phyloP scores from a whole-genome alignment of 2,888 invertebrate genomes.

The Drosophila nigritarsus region DNA sequence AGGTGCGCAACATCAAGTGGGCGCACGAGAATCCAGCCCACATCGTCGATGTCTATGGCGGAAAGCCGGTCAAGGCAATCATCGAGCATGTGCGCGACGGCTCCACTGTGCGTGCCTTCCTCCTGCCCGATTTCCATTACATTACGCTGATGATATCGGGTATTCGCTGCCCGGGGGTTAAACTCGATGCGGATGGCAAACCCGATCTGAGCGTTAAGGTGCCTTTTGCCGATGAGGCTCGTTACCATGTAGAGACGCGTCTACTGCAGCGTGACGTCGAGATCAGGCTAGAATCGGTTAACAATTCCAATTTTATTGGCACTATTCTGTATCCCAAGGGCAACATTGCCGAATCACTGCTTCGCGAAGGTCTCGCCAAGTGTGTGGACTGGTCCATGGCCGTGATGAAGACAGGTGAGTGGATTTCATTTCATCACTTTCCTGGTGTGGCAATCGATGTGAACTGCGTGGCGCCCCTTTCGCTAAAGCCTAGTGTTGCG shows the following conservation, averaged over 20 bases:
- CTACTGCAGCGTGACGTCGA: slow-evolving; percentile 96
- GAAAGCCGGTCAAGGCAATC: slow-evolving; percentile 95
- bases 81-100: slow-evolving; percentile 99
- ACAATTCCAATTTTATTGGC: slow-evolving; percentile 97
- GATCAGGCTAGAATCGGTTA: slow-evolving; percentile 95
- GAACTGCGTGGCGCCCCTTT: slow-evolving; percentile 54
- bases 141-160: slow-evolving; percentile 98
- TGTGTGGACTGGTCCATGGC: slow-evolving; percentile 98
- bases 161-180: slow-evolving; percentile 93
- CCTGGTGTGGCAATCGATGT: slow-evolving; percentile 42
- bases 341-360: slow-evolving; percentile 96
- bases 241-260: slow-evolving; percentile 95
- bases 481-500: slow-evolving; percentile 56
- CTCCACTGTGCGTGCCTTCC: slow-evolving; percentile 95
- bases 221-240: slow-evolving; percentile 95
- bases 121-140: slow-evolving; percentile 95
- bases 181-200: slow-evolving; percentile 90
- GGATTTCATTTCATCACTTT: neutral
- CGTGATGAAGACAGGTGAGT: slow-evolving; percentile 89
- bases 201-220: slow-evolving; percentile 89
- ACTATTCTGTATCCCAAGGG: slow-evolving; percentile 95
- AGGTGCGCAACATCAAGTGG: slow-evolving; percentile 95
- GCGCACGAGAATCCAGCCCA: slow-evolving; percentile 92
- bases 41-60: slow-evolving; percentile 93
- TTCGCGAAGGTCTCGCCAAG: slow-evolving; percentile 96